Evolutionary conservation across 2,888 invertebrate genomes (phyloP).

Genomic region (Cheilosia urbana): DNA sequence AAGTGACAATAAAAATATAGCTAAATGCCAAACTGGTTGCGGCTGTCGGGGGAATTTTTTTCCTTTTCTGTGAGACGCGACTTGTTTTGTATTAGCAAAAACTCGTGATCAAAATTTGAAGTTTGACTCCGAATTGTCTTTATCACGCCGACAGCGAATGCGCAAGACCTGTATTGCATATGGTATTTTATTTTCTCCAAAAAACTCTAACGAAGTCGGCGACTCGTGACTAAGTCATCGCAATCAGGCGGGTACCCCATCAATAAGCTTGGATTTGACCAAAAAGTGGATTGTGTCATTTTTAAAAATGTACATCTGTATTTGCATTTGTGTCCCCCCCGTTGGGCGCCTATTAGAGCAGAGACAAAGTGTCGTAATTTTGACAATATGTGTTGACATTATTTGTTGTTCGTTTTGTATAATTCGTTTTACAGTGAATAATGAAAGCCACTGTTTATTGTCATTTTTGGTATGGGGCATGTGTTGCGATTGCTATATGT

Average conservation of each 20-base stretch:
- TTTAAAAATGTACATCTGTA: neutral
- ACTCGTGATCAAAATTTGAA: slow-evolving; percentile 63
- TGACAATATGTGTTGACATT: slow-evolving; percentile 4
- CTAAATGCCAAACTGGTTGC: slow-evolving; percentile 47
- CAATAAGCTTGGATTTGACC: slow-evolving; percentile 11
- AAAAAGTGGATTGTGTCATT: slow-evolving; percentile 12
- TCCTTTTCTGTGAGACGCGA: slow-evolving; percentile 16
- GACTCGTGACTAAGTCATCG: slow-evolving; percentile 52
- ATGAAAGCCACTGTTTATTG: too few relatives aligned
- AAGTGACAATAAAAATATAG: slow-evolving; percentile 47
- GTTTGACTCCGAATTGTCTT: slow-evolving; percentile 42
- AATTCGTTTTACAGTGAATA: neutral
- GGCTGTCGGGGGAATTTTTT: neutral
- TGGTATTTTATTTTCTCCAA: slow-evolving; percentile 44
- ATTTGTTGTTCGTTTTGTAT: neutral
- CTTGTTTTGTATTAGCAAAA: slow-evolving; percentile 36
- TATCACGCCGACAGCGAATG: slow-evolving; percentile 31
- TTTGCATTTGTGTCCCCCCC: neutral
- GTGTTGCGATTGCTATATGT: too few relatives aligned
- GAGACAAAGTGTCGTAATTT: neutral
- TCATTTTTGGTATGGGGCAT: too few relatives aligned
- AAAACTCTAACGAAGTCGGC: slow-evolving; percentile 31
- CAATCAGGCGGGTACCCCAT: slow-evolving; percentile 1
- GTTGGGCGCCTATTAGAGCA: neutral
- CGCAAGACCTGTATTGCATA: slow-evolving; percentile 37